These are phyloP conservation scores for Gymnorhina tibicen DNA, from an alignment of 2,113 vertebrate genomes.

Conservation along the genomic window DNA sequence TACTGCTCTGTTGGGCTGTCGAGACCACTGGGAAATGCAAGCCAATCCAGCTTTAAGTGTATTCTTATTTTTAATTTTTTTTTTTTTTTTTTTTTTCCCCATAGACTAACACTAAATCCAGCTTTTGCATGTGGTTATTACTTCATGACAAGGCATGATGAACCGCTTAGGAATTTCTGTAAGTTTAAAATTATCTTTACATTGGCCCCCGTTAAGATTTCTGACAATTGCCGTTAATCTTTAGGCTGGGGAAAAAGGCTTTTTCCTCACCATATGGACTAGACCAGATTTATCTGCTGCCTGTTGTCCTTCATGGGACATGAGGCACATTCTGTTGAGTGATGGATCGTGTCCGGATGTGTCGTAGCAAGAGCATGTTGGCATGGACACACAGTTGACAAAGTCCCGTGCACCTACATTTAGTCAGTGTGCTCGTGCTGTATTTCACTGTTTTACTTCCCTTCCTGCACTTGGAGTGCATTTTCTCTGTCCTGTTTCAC, in stretches of 20 bases:
- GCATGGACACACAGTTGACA: background rate
- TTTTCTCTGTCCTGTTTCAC: background rate
- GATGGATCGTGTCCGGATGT: conserved; percentile 5
- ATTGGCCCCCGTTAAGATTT: conserved; percentile 36
- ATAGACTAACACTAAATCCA: background rate
- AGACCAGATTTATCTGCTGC: conserved; percentile 53
- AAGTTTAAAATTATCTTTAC: conserved; percentile 57
- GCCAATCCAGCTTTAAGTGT: background rate
- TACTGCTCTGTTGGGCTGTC: background rate
- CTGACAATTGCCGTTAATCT: conserved; percentile 64
- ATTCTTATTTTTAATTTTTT: background rate
- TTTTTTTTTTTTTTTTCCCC: background rate
- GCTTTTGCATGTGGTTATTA: background rate
- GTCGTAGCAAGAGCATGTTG: background rate
- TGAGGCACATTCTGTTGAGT: conserved; percentile 11
- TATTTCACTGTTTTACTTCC: background rate
- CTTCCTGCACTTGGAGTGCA: background rate
- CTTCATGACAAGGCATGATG: conserved; percentile 7
- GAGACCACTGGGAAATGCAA: background rate
- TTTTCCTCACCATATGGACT: conserved; percentile 50
- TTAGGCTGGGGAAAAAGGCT: background rate
- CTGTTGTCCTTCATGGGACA: conserved; percentile 64
- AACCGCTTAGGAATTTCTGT: conserved; percentile 21
- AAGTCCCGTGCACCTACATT: background rate
- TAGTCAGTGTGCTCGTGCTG: background rate